Conservation (phyloP, 2,113 vertebrate genomes). For the Craseonycteris thonglongyai region DNA sequence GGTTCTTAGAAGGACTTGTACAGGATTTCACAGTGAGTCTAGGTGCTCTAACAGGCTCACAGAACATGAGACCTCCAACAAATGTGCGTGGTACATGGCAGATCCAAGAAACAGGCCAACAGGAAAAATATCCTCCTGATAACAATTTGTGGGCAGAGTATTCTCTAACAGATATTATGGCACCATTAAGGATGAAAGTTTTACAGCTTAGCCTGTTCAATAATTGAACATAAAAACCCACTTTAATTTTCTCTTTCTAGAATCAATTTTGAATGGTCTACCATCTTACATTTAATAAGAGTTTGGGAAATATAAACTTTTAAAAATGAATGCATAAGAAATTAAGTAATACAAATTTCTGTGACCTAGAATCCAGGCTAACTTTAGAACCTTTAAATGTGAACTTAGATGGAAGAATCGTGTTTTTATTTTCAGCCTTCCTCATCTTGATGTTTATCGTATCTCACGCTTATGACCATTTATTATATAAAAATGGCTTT, state of each 20-base stretch:
- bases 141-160: background rate
- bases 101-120: background rate
- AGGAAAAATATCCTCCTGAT: background rate
- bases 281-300: background rate
- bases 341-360: background rate
- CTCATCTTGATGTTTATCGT: background rate
- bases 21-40: background rate
- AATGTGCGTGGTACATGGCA: background rate
- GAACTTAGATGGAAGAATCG: background rate
- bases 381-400: background rate
- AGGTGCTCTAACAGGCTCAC: background rate
- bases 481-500: background rate
- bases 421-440: background rate
- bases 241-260: background rate
- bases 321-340: background rate
- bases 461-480: background rate
- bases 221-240: background rate
- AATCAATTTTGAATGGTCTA: background rate
- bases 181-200: background rate
- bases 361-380: background rate
- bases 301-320: background rate
- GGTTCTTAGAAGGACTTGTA: background rate
- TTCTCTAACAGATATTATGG: background rate
- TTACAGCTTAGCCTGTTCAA: background rate
- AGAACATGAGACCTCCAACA: background rate